Evolutionary conservation across 1,140 invertebrate species (phyloP), one percentile per base, ranked within the genome.

Genomic region (Aphis craccivora): DNA sequence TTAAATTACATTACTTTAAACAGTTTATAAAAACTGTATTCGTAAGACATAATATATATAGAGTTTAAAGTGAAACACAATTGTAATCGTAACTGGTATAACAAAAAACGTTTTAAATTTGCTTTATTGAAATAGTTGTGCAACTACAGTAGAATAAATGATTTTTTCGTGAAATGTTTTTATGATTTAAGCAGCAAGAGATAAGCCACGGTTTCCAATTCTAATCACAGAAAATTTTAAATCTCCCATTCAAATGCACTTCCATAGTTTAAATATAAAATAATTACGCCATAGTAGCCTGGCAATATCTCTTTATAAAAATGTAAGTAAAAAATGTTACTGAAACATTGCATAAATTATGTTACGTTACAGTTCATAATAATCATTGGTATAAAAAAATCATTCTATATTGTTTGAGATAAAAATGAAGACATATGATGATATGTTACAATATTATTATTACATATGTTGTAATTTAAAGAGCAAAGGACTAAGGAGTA

Each of bases 181-280:
- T 67, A 90, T 91, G 90, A 91, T 91, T 91, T 67, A 76, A 67
- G 40, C 40, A 43, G 45, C 76, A 14, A 45, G 8, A 91, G 55
- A 91, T 76, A 91, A 91, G 30, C 40, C 40, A 76, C 60, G 23
- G 55, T 45, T 91, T 67, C 60, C 60, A n/a, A 91, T 91, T 91
- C n/a, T 67, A 37, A 45, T 40, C 30, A 43, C 14, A 37, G 76
- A 91, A 91, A 43, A 43, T 60, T 91, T 91, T 76, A 14, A 22
- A 91, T 67, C 6, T 55, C 37, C 18, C 45, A 51, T 30, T 35
- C 30, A 88, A 48, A 88, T 18, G 6, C 45, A 86, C 25, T n/a
- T 30, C 45, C 30, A n/a, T 48, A n/a, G 43, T 18, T 51, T 88
- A 86, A 84, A n/a, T 76, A 14, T 76, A 76, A 14, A 76, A 76